A percentile compares a stretch with the other conserved stretches of the same genome.
Evolutionary conservation across 2,113 vertebrate genomes (phyloP).

Genomic region (Otolemur garnettii): DNA sequence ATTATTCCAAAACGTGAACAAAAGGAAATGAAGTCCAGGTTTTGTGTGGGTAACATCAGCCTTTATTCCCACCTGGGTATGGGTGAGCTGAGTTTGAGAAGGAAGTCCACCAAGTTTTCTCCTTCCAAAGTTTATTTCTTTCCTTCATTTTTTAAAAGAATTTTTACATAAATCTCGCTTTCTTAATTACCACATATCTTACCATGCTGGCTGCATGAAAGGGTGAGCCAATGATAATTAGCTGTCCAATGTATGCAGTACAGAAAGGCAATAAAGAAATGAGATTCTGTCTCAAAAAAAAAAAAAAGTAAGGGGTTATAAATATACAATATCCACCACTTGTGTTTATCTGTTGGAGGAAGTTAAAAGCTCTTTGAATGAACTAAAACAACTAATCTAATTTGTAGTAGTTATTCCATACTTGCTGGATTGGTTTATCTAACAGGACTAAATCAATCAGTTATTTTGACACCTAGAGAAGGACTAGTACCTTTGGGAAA

Average conservation of each 20-base stretch:
- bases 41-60: too few species aligned
- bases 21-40: too few species aligned
- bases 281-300: too few species aligned
- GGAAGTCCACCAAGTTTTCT: not conserved
- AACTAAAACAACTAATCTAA: slow-evolving; percentile 25
- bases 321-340: not conserved
- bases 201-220: not conserved
- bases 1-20: too few species aligned
- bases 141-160: not conserved
- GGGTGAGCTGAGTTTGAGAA: too few species aligned
- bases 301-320: not conserved
- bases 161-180: not conserved
- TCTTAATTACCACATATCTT: not conserved
- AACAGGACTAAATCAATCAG: not conserved
- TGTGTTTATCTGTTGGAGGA: slow-evolving; percentile 24
- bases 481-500: not conserved
- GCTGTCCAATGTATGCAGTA: not conserved
- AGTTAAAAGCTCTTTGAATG: slow-evolving; percentile 27
- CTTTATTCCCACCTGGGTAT: too few species aligned
- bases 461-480: not conserved
- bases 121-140: not conserved
- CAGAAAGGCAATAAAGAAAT: not conserved
- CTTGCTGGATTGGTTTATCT: not conserved
- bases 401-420: not conserved
- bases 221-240: not conserved